Evolutionary conservation across 2,888 invertebrate species (phyloP).

Genomic region (Pinctada fucata): DNA sequence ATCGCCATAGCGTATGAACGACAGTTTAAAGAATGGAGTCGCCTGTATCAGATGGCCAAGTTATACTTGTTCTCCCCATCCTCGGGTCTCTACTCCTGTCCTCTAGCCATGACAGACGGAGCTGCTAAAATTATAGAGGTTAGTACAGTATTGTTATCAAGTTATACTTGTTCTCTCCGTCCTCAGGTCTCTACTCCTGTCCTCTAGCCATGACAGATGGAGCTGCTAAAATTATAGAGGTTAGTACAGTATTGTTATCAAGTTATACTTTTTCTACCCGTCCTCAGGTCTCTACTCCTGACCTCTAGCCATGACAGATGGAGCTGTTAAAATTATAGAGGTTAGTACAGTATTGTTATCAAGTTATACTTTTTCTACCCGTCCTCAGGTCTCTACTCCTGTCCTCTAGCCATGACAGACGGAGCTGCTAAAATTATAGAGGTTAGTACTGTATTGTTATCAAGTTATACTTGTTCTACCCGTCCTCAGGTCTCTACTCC

Average conservation of each 20-base stretch:
- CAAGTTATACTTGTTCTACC: constrained; percentile 78
- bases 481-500: constrained; percentile 79
- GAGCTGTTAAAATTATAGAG: constrained; percentile 80
- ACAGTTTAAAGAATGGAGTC: constrained; percentile 74
- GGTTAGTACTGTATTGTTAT: constrained; percentile 63
- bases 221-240: constrained; percentile 79
- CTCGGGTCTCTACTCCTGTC: constrained; percentile 80
- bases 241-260: constrained; percentile 69
- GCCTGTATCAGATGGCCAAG: constrained; percentile 79
- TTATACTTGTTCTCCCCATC: constrained; percentile 79
- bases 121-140: constrained; percentile 79
- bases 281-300: constrained; percentile 80
- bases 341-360: constrained; percentile 61
- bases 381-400: constrained; percentile 79
- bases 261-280: constrained; percentile 79
- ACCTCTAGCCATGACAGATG: constrained; percentile 82
- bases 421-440: constrained; percentile 80
- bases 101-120: constrained; percentile 82
- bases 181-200: constrained; percentile 80
- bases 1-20: constrained; percentile 79
- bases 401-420: constrained; percentile 82
- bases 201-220: constrained; percentile 82
- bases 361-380: constrained; percentile 79
- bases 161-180: constrained; percentile 78
- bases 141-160: constrained; percentile 73